A percentile compares a stretch with the other conserved stretches of the same genome.
phyloP scores from a whole-genome alignment of 2,113 vertebrate species.

The Phylloscopus whistleri region DNA sequence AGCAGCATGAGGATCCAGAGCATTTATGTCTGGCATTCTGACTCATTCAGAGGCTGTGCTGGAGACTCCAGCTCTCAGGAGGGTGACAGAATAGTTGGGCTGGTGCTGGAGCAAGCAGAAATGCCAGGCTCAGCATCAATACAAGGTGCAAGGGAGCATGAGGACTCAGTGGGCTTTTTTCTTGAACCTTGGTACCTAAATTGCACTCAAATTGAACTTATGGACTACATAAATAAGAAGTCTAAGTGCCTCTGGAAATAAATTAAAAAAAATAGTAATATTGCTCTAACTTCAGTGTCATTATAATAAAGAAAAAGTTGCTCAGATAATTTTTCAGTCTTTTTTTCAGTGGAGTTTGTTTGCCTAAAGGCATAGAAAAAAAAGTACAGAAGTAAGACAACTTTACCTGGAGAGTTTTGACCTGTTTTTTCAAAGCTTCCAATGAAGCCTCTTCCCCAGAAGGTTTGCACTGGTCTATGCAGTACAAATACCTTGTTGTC shows the following conservation, averaged over 20 bases:
- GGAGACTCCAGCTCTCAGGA: neutral
- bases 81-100: neutral
- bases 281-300: neutral
- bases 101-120: neutral
- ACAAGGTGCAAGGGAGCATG: neutral
- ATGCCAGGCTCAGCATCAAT: neutral
- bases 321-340: neutral
- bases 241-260: neutral
- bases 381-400: neutral
- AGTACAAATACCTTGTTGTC: conserved; percentile 65
- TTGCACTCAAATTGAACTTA: neutral
- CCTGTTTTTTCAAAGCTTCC: conserved; percentile 63
- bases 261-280: neutral
- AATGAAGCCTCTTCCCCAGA: conserved; percentile 58
- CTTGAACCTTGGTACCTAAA: neutral
- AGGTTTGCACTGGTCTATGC: conserved; percentile 58
- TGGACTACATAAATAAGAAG: neutral
- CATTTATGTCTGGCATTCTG: neutral
- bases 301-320: neutral
- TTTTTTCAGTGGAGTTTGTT: neutral
- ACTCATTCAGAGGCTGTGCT: neutral
- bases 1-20: neutral
- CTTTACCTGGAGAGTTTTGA: conserved; percentile 83
- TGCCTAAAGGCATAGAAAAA: neutral
- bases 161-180: neutral